Evolutionary conservation across 2,113 vertebrate species (phyloP).

Genomic region (Sorex araneus): DNA sequence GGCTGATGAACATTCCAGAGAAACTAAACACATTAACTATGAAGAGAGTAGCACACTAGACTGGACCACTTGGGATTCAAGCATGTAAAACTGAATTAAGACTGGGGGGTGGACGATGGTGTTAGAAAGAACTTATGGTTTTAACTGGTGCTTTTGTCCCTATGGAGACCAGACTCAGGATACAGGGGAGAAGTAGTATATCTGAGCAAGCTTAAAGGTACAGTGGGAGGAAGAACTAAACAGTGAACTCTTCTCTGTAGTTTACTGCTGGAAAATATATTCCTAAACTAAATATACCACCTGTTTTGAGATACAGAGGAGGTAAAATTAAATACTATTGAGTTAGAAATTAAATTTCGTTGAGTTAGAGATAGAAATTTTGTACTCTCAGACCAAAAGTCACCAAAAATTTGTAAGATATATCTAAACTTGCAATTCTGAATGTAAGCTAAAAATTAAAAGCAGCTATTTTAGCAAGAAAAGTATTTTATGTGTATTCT

Average conservation of each 20-base stretch:
- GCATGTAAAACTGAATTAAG: no score
- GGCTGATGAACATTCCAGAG: not conserved
- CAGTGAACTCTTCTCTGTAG: not conserved
- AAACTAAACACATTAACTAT: not conserved
- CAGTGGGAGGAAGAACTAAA: not conserved
- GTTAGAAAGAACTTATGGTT: no score
- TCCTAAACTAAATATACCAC: not conserved
- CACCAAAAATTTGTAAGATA: not conserved
- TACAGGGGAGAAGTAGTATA: not conserved
- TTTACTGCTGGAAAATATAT: not conserved
- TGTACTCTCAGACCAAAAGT: not conserved
- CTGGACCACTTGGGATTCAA: no score
- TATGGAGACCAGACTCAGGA: not conserved
- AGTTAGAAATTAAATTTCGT: not conserved
- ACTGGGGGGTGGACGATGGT: no score
- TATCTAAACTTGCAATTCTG: not conserved
- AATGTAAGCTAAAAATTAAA: not conserved
- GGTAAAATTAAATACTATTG: not conserved
- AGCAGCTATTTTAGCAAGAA: not conserved
- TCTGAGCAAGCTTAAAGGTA: not conserved
- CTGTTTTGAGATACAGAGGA: not conserved
- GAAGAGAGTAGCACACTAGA: no score
- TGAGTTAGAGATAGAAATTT: constrained; percentile 2
- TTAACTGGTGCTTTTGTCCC: not conserved
- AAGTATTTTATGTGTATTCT: not conserved